Percentiles rank a stretch among this genome's conserved stretches.
Conservation (phyloP, 2,888 invertebrate species). For the Lycia hirtaria region DNA sequence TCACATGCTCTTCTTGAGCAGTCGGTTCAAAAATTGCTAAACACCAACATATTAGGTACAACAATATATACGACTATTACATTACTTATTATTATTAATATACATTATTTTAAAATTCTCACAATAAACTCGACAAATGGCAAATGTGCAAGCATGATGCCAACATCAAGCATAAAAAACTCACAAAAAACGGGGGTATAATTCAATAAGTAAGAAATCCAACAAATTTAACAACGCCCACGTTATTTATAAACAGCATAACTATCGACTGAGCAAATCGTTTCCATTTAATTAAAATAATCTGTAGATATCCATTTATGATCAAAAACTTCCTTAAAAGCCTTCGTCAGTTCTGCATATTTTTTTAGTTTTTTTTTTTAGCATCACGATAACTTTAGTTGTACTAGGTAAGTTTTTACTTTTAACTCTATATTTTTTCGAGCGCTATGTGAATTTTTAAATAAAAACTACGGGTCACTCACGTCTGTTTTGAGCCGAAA, state of each 20-base stretch:
- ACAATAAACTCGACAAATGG: background rate
- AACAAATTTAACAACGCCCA: conserved; percentile 21
- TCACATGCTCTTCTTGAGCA: too few relatives aligned
- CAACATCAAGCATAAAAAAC: too few relatives aligned
- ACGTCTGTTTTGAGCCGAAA: too few relatives aligned
- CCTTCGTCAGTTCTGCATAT: background rate
- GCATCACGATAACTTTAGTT: conserved; percentile 1
- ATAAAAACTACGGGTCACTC: too few relatives aligned
- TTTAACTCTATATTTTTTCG: background rate
- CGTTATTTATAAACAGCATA: conserved; percentile 5
- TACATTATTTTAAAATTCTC: too few relatives aligned
- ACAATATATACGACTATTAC: too few relatives aligned
- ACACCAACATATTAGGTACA: too few relatives aligned
- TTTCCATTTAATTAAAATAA: conserved; percentile 26
- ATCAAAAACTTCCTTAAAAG: conserved; percentile 18
- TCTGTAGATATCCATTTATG: conserved; percentile 10
- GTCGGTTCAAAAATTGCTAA: too few relatives aligned
- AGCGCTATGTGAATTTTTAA: too few relatives aligned
- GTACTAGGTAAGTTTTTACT: conserved; percentile 17
- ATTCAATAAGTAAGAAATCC: conserved; percentile 5
- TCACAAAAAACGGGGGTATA: conserved; percentile 3
- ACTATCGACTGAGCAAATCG: conserved; percentile 13
- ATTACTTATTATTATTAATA: too few relatives aligned
- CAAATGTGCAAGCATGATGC: too few relatives aligned
- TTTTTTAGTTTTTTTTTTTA: background rate